These are phyloP conservation scores for Clarias macrocephalus DNA, from an alignment of 2,113 vertebrate genomes.

Conservation along the genomic window DNA sequence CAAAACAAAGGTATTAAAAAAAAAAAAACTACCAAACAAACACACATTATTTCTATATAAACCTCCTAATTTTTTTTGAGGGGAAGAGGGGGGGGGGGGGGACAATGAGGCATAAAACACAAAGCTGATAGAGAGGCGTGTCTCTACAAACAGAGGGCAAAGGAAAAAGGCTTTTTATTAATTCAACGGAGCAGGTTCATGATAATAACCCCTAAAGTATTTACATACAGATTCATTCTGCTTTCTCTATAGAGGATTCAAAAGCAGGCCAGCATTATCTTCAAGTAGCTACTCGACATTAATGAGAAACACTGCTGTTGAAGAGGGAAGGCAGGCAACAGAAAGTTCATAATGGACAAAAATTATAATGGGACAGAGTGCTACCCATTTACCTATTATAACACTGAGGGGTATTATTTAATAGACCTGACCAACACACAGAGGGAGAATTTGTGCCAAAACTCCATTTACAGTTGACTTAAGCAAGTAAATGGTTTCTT, in stretches of 20 bases:
- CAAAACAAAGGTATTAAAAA: background rate
- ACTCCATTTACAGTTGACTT: background rate
- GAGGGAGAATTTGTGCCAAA: background rate
- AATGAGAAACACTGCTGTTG: slow-evolving; percentile 31
- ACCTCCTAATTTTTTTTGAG: background rate
- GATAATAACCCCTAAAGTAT: slow-evolving; percentile 28
- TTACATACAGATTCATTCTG: slow-evolving; percentile 24
- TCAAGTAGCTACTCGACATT: slow-evolving; percentile 30
- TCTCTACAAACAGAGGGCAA: slow-evolving; percentile 2
- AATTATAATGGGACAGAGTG: slow-evolving; percentile 10
- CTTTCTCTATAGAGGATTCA: slow-evolving; percentile 16
- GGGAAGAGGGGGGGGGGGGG: too few relatives aligned
- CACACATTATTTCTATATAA: background rate
- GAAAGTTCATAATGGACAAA: slow-evolving; percentile 5
- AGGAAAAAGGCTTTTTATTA: slow-evolving; percentile 13
- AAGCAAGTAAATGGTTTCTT: background rate
- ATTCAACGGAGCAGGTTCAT: background rate
- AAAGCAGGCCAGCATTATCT: slow-evolving; percentile 11
- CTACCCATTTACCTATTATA: slow-evolving; percentile 13
- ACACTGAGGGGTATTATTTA: background rate
- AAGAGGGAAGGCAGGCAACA: background rate
- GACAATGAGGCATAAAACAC: background rate
- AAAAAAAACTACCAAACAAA: background rate
- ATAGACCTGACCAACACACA: background rate
- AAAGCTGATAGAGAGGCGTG: slow-evolving; percentile 1